A percentile compares a stretch with the other conserved stretches of the same genome.
Conservation (phyloP, 2,888 invertebrate species). For the Piscicola geometra region DNA sequence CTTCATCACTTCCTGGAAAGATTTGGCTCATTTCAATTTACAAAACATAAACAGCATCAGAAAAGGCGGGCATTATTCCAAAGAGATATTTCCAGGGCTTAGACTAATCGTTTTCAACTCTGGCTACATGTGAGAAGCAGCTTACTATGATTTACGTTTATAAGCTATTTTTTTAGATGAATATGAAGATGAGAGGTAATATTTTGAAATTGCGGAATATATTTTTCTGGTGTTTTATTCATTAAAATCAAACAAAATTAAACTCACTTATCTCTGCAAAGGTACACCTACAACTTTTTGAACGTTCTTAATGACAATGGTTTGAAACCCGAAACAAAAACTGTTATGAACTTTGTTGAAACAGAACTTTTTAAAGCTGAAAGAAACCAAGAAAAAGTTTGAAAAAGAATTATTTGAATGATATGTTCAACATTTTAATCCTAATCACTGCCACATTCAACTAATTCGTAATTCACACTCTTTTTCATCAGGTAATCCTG, state of each 20-base stretch:
- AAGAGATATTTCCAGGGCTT: conserved; percentile 32
- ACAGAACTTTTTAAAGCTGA: conserved; percentile 16
- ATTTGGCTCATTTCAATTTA: not conserved
- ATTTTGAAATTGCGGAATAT: no score
- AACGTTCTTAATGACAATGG: conserved; percentile 33
- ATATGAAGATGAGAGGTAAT: no score
- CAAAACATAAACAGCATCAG: not conserved
- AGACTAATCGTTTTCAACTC: conserved; percentile 40
- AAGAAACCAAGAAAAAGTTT: conserved; percentile 25
- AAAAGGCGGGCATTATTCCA: conserved; percentile 38
- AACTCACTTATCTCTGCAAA: not conserved
- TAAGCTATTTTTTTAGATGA: no score
- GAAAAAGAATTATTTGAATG: no score
- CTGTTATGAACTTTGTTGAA: not conserved
- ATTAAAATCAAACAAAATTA: no score
- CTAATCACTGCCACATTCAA: no score
- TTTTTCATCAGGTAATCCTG: conserved; percentile 42
- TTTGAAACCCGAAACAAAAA: not conserved
- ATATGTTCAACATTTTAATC: no score
- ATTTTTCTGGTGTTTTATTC: no score
- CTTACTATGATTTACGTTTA: no score
- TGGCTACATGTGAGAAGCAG: conserved; percentile 39
- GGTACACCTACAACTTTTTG: conserved; percentile 40
- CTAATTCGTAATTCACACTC: no score
- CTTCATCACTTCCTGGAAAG: conserved; percentile 14